phyloP scores from a whole-genome alignment of 2,888 invertebrate genomes.

The Cataglyphis livida region DNA sequence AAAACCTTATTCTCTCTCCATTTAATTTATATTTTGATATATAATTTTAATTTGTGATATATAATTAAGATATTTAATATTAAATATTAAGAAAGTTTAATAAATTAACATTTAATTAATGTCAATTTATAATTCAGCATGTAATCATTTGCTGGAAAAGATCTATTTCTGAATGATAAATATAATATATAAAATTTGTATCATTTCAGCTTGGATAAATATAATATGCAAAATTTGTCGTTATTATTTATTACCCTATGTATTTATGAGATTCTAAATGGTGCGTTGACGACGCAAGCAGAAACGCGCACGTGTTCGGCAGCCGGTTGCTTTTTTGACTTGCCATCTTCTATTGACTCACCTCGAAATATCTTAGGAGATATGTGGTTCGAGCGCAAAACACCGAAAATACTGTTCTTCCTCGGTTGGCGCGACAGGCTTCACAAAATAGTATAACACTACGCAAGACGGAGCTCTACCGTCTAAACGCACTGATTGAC shows the following conservation, averaged over 20 bases:
- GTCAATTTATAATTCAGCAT: not conserved
- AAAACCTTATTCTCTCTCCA: not conserved
- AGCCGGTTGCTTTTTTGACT: conserved; percentile 23
- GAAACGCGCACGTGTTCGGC: conserved; percentile 23
- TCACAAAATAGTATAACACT: conserved; percentile 41
- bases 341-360: conserved; percentile 42
- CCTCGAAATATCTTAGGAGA: conserved; percentile 46
- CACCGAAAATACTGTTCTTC: conserved; percentile 45
- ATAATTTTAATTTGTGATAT: not conserved
- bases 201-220: not conserved
- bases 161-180: not conserved
- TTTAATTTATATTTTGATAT: not conserved
- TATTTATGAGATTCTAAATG: conserved; percentile 12
- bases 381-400: conserved; percentile 53
- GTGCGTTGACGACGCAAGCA: not conserved
- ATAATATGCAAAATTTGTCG: not conserved
- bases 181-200: not conserved
- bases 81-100: not conserved
- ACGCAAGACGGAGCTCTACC: conserved; percentile 17
- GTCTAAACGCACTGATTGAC: conserved; percentile 41
- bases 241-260: not conserved
- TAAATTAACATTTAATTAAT: not conserved
- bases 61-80: not conserved
- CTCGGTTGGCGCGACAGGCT: conserved; percentile 21
- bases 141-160: not conserved